A percentile compares a stretch with the other conserved stretches of the same genome.
Evolutionary conservation across 2,113 vertebrate species (phyloP).

Genomic region (Otolemur garnettii): DNA sequence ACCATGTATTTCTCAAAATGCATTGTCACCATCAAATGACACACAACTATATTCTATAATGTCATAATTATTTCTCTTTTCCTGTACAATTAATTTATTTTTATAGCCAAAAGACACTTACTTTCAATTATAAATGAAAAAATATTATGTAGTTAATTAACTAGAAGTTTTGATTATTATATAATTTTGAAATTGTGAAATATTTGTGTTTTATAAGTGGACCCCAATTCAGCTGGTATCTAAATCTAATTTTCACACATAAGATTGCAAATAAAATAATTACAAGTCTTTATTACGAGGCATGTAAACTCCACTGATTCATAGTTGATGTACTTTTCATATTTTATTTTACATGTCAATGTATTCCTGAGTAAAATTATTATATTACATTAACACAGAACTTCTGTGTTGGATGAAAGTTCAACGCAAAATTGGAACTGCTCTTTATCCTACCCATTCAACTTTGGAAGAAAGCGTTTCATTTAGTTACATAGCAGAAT

Average conservation of each 20-base stretch:
- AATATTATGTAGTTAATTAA: neutral
- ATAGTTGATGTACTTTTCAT: neutral
- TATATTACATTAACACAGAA: neutral
- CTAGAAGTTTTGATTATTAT: neutral
- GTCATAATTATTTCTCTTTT: neutral
- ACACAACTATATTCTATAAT: neutral
- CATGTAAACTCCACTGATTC: neutral
- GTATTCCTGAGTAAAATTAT: neutral
- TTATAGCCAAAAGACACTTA: neutral
- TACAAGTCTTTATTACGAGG: neutral
- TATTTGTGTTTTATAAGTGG: conserved; percentile 9
- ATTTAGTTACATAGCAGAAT: conserved; percentile 46
- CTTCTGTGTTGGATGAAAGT: neutral
- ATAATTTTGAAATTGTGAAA: conserved; percentile 43
- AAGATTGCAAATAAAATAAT: neutral
- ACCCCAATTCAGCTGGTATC: neutral
- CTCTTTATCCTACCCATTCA: conserved; percentile 25
- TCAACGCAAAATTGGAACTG: neutral
- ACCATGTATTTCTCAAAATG: neutral
- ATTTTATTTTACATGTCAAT: conserved; percentile 2
- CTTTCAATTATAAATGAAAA: neutral
- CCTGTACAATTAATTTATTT: neutral
- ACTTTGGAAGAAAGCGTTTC: neutral
- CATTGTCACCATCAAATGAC: neutral
- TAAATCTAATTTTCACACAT: neutral